Conservation (phyloP, 2,797 vertebrate species). For the Ctenopoma kingsleyae region DNA sequence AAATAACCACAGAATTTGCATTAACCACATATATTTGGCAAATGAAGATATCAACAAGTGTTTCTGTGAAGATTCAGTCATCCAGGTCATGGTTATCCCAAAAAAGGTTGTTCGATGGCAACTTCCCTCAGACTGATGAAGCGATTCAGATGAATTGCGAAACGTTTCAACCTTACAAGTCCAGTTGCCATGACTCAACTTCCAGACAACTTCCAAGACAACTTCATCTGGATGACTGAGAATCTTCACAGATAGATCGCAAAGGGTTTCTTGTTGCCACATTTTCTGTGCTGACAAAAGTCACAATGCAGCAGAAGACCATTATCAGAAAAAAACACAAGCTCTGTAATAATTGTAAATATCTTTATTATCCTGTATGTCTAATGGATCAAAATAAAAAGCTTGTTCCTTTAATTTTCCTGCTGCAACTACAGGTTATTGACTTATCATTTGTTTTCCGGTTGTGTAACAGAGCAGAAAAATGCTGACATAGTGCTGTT, state of each 20-base stretch:
- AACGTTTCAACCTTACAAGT: too few species aligned
- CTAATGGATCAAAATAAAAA: not conserved
- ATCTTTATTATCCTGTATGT: not conserved
- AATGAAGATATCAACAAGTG: conserved; percentile 18
- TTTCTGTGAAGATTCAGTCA: too few species aligned
- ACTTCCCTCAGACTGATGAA: too few species aligned
- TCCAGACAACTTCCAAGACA: too few species aligned
- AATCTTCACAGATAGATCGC: too few species aligned
- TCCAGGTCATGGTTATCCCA: not conserved
- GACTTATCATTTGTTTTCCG: conserved; percentile 39
- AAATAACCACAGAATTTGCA: not conserved
- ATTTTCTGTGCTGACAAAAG: too few species aligned
- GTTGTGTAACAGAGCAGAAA: conserved; percentile 59
- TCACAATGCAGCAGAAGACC: too few species aligned
- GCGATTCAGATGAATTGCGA: too few species aligned
- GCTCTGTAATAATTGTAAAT: not conserved
- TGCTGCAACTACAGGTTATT: conserved; percentile 25
- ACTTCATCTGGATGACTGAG: too few species aligned
- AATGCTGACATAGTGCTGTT: conserved; percentile 41
- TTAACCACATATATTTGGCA: conserved; percentile 14
- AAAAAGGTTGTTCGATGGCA: not conserved
- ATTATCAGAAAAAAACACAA: not conserved
- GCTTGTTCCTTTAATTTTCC: not conserved
- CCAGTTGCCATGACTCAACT: too few species aligned
- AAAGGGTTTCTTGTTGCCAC: too few species aligned